A percentile compares a stretch with the other conserved stretches of the same genome.
Conservation (phyloP, 2,888 invertebrate species). For the Hirtodrosophila cameraria region DNA sequence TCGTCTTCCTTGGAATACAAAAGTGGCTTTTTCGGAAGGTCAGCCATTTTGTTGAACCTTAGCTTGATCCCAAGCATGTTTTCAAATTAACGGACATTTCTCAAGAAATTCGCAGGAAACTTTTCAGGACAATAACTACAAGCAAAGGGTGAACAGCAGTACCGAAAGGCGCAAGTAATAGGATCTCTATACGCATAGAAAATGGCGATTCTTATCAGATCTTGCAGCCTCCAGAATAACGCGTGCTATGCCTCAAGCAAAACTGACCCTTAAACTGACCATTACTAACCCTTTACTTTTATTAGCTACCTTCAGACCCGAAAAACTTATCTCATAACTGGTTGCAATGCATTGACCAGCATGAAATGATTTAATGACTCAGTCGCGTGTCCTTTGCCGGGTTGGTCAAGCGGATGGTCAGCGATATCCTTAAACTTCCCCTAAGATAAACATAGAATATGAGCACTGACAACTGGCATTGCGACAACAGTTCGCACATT, state of each 20-base stretch:
- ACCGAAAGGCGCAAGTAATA: background rate
- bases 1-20: slow-evolving; percentile 25
- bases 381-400: slow-evolving; percentile 57
- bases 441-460: background rate
- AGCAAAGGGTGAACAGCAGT: background rate
- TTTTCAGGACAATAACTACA: background rate
- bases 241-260: slow-evolving; percentile 26
- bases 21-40: slow-evolving; percentile 38
- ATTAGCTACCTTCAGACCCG: slow-evolving; percentile 7
- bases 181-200: slow-evolving; percentile 1
- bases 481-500: slow-evolving; percentile 52
- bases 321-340: slow-evolving; percentile 37
- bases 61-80: slow-evolving; percentile 56
- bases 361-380: slow-evolving; percentile 35
- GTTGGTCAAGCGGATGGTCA: slow-evolving; percentile 42
- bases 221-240: slow-evolving; percentile 11
- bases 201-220: slow-evolving; percentile 19
- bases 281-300: slow-evolving; percentile 28
- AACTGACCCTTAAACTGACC: slow-evolving; percentile 47
- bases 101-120: slow-evolving; percentile 43
- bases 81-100: slow-evolving; percentile 77
- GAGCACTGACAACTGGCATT: background rate
- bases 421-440: slow-evolving; percentile 15
- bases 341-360: slow-evolving; percentile 57
- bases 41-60: slow-evolving; percentile 71